Evolutionary conservation across 2,888 invertebrate species (phyloP), one percentile per base, ranked within the genome.

Genomic region (Hylaea fasciaria): DNA sequence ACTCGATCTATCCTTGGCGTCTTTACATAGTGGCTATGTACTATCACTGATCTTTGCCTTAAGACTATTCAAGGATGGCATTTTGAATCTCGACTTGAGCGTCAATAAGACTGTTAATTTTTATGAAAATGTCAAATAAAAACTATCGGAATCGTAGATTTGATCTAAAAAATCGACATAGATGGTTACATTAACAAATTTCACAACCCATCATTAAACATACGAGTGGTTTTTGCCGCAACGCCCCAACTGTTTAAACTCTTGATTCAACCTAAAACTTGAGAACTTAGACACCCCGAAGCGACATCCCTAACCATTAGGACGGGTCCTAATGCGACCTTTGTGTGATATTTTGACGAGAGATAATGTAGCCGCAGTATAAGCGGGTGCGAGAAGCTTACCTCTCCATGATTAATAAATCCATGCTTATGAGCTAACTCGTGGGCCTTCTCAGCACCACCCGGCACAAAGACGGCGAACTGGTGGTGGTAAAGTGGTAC

Each of bases 391-490:
- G 32, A 32, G 32, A 62, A 66, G 67, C 83, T 82, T 81, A 92
- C 92, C 90, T 91, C 87, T 67, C 92, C 92, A 76, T 92, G 92
- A 74, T 91, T 92, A 73, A 88, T 69, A 77, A 92, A 92, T 61
- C 92, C 92, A 69, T 91, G 91, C 66, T 82, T 84, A 68, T 89
- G 87, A n/a, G 92, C 92, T 61, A 92, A 66, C 57, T 85, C 85
- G 74, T 90, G 87, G 56, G 86, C 91, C 53, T 66, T 74, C 62
- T 76, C 73, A 41, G 75, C 66, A 57, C 91, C 92, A 68, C 85
- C 86, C 14, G 91, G 88, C 54, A 98, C 95, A 83, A 96, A 95
- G 48, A 98, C 96, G 49, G 98, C 98, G 82, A 97, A 92, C 83
- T 92, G 91, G 62, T 91, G 89, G 72, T 91, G 91, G 76, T 89